Evolutionary conservation across 2,113 vertebrate genomes (phyloP).

Genomic region (Lagenorhynchus albirostris): DNA sequence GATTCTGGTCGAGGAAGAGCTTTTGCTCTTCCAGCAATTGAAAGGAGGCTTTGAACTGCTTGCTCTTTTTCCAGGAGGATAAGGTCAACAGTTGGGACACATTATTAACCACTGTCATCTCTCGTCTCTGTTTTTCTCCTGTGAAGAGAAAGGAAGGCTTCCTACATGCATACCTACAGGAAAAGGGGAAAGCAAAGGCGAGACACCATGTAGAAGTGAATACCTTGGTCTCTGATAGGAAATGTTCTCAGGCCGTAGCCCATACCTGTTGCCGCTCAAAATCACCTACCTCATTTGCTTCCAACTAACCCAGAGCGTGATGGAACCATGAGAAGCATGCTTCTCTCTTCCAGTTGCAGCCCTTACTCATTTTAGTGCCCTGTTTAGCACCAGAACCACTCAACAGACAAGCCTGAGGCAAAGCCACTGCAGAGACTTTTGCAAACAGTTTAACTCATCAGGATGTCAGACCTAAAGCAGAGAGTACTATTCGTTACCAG

Average conservation of each 20-base stretch:
- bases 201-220: background rate
- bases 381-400: background rate
- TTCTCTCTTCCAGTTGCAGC: background rate
- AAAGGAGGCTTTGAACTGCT: background rate
- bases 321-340: background rate
- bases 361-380: background rate
- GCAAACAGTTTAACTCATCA: accelerated
- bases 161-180: background rate
- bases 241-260: accelerated
- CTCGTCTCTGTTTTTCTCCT: background rate
- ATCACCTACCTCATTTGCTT: background rate
- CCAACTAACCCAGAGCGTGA: background rate
- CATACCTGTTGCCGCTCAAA: accelerated
- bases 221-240: background rate
- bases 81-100: background rate
- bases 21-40: background rate
- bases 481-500: background rate
- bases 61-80: background rate
- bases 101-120: background rate
- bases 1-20: background rate
- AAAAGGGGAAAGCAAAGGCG: background rate
- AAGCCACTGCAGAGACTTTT: background rate
- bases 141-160: background rate
- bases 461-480: background rate
- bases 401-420: accelerated